Evolutionary conservation across 2,797 vertebrate genomes (phyloP).

Genomic region (Oreortyx pictus): DNA sequence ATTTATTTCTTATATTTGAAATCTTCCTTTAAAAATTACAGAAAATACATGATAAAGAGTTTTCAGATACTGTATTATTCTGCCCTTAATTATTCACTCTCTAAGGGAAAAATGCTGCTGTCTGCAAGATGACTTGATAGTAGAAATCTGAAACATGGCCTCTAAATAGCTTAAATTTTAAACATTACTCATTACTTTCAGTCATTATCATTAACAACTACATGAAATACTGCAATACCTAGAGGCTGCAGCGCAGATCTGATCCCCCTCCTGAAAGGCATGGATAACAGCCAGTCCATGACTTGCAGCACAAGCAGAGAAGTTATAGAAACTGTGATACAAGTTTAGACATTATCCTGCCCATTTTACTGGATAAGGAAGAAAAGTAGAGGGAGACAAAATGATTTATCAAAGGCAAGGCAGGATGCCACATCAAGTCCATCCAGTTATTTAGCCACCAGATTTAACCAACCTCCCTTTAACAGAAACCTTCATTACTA

Average conservation of each 20-base stretch:
- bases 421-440: neutral
- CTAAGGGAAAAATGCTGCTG: constrained; percentile 2
- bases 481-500: neutral
- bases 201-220: neutral
- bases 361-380: neutral
- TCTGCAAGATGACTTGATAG: constrained; percentile 19
- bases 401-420: neutral
- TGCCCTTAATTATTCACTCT: constrained; percentile 33
- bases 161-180: constrained; percentile 39
- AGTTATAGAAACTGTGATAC: neutral
- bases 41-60: constrained; percentile 25
- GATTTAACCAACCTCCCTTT: neutral
- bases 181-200: neutral
- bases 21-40: neutral
- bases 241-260: neutral
- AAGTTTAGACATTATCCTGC: neutral
- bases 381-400: neutral
- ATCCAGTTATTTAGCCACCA: neutral
- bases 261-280: neutral
- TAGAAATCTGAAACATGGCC: constrained; percentile 22
- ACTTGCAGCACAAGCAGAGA: neutral
- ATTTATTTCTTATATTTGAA: constrained; percentile 8
- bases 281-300: neutral
- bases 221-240: neutral
- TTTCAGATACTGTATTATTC: constrained; percentile 23